These are phyloP conservation scores for Melieria omissa DNA, from an alignment of 2,888 invertebrate species.

Conservation along the genomic window DNA sequence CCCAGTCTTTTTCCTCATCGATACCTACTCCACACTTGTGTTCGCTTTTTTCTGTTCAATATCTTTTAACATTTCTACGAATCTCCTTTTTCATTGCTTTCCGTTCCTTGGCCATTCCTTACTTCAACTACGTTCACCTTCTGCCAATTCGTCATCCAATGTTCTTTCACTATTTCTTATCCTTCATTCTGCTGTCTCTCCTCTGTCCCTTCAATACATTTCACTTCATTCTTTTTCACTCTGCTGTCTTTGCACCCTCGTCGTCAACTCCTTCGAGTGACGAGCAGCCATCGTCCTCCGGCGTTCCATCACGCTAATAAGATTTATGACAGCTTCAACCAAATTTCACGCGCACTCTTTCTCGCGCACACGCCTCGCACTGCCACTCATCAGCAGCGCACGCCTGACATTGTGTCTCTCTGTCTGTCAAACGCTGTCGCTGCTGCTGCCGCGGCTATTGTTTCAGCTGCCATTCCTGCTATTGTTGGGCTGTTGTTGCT, in stretches of 20 bases:
- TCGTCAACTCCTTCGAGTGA: conserved; percentile 8
- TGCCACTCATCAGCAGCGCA: conserved; percentile 20
- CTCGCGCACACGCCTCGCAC: conserved; percentile 28
- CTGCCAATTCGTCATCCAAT: neutral
- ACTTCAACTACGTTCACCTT: conserved; percentile 1
- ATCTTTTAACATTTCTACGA: neutral
- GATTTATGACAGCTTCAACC: conserved; percentile 66
- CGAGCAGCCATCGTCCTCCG: neutral
- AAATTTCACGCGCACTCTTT: conserved; percentile 56
- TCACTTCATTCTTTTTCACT: too few species aligned
- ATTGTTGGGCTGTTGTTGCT: conserved; percentile 9
- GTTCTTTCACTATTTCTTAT: too few species aligned
- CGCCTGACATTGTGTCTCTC: conserved; percentile 40
- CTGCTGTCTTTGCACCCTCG: conserved; percentile 9
- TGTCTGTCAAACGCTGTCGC: conserved; percentile 31
- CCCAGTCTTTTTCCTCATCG: too few species aligned
- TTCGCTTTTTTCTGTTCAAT: too few species aligned
- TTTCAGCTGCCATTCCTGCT: neutral
- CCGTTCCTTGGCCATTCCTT: neutral
- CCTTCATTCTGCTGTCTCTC: too few species aligned
- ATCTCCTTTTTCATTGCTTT: neutral
- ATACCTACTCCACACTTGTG: too few species aligned
- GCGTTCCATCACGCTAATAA: conserved; percentile 61
- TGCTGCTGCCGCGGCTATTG: neutral
- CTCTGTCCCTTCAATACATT: too few species aligned